phyloP scores from a whole-genome alignment of 2,797 vertebrate species.

The Arrhamphus sclerolepis region DNA sequence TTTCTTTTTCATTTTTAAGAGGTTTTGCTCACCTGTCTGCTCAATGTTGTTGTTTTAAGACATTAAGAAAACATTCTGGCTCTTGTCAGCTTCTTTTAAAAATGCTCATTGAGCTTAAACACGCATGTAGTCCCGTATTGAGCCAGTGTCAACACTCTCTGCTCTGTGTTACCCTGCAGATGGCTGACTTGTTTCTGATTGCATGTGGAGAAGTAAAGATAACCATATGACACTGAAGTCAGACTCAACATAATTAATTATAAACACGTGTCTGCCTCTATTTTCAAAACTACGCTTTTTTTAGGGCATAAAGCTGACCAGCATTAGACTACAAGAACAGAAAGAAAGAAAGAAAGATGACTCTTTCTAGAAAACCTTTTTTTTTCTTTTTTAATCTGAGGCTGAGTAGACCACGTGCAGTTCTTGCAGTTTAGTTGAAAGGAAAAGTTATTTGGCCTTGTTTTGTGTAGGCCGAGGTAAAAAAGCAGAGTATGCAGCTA shows the following conservation, averaged over 20 bases:
- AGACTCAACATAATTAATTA: slow-evolving; percentile 79
- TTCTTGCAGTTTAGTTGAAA: slow-evolving; percentile 55
- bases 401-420: slow-evolving; percentile 31
- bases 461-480: slow-evolving; percentile 48
- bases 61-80: slow-evolving; percentile 75
- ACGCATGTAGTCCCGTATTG: slow-evolving; percentile 41
- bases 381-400: neutral
- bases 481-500: slow-evolving; percentile 26
- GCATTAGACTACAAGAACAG: slow-evolving; percentile 42
- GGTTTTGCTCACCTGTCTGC: slow-evolving; percentile 71
- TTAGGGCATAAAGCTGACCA: slow-evolving; percentile 57
- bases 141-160: slow-evolving; percentile 57
- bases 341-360: too few relatives aligned
- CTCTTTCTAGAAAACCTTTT: neutral
- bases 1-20: slow-evolving; percentile 2
- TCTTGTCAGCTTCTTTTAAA: slow-evolving; percentile 69
- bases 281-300: slow-evolving; percentile 52
- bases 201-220: slow-evolving; percentile 81
- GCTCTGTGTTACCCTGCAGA: slow-evolving; percentile 72
- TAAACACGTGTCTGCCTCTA: slow-evolving; percentile 73
- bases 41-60: slow-evolving; percentile 63
- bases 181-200: slow-evolving; percentile 79
- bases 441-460: slow-evolving; percentile 52
- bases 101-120: slow-evolving; percentile 60
- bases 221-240: slow-evolving; percentile 82